Percentiles rank a stretch among this genome's conserved stretches.
Conservation (phyloP, 2,797 vertebrate species). For the Pipistrellus kuhlii region DNA sequence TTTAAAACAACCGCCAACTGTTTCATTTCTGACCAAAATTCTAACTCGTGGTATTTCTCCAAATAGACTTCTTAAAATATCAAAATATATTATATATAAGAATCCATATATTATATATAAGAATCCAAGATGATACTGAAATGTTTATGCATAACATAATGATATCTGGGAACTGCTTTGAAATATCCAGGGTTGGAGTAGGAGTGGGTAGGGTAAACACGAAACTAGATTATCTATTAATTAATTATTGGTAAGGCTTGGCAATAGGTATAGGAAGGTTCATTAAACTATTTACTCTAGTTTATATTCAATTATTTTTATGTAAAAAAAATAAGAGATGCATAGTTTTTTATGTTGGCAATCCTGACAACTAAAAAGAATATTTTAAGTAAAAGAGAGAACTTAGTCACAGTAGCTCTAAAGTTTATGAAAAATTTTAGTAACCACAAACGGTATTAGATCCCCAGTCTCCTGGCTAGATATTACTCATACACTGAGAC, state of each 20-base stretch:
- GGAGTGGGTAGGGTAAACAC: not conserved
- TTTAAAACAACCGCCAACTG: constrained; percentile 61
- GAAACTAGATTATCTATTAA: not conserved
- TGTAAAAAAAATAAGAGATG: constrained; percentile 1
- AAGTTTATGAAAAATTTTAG: constrained; percentile 55
- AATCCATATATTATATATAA: constrained; percentile 31
- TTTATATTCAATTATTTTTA: constrained; percentile 53
- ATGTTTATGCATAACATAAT: constrained; percentile 45
- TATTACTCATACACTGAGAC: constrained; percentile 50
- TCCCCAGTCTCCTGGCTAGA: not conserved
- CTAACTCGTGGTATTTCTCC: not conserved
- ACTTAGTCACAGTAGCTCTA: constrained; percentile 30
- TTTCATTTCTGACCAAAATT: constrained; percentile 65
- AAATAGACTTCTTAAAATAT: constrained; percentile 58
- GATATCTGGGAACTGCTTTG: not conserved
- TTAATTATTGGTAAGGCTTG: not conserved
- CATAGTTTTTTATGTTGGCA: constrained; percentile 44
- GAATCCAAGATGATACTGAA: constrained; percentile 18
- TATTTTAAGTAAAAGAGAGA: constrained; percentile 65
- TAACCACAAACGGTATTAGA: constrained; percentile 39
- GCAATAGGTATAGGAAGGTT: constrained; percentile 3
- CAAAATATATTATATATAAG: constrained; percentile 10
- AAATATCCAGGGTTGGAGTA: constrained; percentile 24
- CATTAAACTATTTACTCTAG: constrained; percentile 29
- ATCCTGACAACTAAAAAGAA: constrained; percentile 19